A percentile compares a stretch with the other conserved stretches of the same genome.
Evolutionary conservation across 2,888 invertebrate genomes (phyloP).

Genomic region (Gastracanthus pulcherrimus): DNA sequence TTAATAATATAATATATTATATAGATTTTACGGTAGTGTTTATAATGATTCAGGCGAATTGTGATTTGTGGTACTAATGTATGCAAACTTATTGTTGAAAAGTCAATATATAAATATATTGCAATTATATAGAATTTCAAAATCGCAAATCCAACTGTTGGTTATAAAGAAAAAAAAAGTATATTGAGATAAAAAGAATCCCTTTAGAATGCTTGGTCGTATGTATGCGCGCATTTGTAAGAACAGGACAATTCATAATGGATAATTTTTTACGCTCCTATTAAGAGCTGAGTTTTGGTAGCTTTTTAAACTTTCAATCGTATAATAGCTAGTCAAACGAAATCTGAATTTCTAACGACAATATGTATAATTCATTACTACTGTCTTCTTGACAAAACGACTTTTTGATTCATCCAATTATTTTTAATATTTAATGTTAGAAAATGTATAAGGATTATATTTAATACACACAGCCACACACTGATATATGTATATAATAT

Average conservation of each 20-base stretch:
- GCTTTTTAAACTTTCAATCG: constrained; percentile 15
- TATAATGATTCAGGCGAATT: constrained; percentile 11
- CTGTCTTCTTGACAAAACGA: constrained; percentile 18
- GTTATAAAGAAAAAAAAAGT: too few relatives aligned
- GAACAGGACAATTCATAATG: constrained; percentile 7
- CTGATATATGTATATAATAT: neutral
- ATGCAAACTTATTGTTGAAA: constrained; percentile 17
- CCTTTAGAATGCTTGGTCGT: constrained; percentile 30
- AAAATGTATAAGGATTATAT: constrained; percentile 15
- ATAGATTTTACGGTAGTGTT: constrained; percentile 14
- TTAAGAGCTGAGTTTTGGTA: constrained; percentile 20
- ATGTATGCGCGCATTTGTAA: constrained; percentile 31
- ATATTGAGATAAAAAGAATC: neutral
- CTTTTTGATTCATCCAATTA: constrained; percentile 7
- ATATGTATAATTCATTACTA: constrained; percentile 11
- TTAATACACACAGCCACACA: constrained; percentile 3
- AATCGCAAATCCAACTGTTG: neutral
- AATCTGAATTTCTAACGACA: constrained; percentile 24
- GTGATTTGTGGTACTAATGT: constrained; percentile 24
- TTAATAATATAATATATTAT: constrained; percentile 18
- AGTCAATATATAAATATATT: neutral
- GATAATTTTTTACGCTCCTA: constrained; percentile 20
- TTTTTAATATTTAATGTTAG: constrained; percentile 14
- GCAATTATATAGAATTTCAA: neutral
- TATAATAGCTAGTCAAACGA: constrained; percentile 33